A percentile compares a stretch with the other conserved stretches of the same genome.
Evolutionary conservation across 1,140 invertebrate genomes (phyloP).

Genomic region (Brachionus rubens): DNA sequence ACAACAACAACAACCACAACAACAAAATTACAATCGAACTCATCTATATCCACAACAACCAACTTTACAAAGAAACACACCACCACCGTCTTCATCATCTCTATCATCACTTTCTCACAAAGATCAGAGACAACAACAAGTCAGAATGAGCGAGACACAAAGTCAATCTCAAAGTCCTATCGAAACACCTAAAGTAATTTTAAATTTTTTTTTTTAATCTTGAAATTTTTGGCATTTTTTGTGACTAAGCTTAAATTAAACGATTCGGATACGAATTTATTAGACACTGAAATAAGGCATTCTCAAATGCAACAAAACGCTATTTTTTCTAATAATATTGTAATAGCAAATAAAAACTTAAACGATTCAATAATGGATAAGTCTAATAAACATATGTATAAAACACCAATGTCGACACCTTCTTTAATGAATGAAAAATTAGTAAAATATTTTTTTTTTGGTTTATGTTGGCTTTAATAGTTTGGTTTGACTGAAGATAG

Average conservation of each 20-base stretch:
- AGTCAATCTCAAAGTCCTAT: constrained; percentile 15
- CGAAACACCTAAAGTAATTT: constrained; percentile 17
- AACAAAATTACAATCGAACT: background rate
- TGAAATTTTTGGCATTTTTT: background rate
- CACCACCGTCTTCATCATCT: constrained; percentile 12
- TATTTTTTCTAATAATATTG: constrained; percentile 36
- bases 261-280: constrained; percentile 15
- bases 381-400: constrained; percentile 14
- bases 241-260: constrained; percentile 18
- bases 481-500: background rate
- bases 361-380: constrained; percentile 5
- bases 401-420: constrained; percentile 40
- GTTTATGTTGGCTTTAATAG: background rate
- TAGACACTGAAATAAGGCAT: constrained; percentile 41
- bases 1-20: background rate
- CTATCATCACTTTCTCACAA: background rate
- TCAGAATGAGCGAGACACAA: background rate
- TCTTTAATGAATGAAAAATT: constrained; percentile 29
- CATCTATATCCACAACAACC: constrained; percentile 47
- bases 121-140: background rate
- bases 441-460: constrained; percentile 10
- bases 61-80: constrained; percentile 31
- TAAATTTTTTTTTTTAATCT: background rate
- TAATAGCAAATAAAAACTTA: background rate
- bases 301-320: constrained; percentile 37